Percentiles rank a stretch among this genome's conserved stretches.
These are phyloP conservation scores for Hecatera dysodea DNA, from an alignment of 2,888 invertebrate species.

Conservation along the genomic window DNA sequence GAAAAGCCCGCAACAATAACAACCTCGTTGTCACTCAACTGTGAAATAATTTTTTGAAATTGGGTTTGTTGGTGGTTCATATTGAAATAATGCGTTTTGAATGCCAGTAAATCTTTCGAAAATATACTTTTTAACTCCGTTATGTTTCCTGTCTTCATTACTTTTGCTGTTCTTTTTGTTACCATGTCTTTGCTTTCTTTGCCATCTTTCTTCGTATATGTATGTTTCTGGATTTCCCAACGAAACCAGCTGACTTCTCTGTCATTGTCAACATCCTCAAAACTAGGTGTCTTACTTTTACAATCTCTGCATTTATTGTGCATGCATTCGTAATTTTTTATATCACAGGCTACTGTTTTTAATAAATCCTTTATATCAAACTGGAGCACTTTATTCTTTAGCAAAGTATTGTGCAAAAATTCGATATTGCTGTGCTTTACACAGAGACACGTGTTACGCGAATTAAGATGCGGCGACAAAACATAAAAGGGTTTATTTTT, in stretches of 20 bases:
- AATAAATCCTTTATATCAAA: too few species aligned
- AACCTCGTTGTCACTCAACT: conserved; percentile 3
- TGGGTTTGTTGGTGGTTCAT: conserved; percentile 3
- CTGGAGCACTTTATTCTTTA: not conserved
- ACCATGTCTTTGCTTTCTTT: conserved; percentile 1
- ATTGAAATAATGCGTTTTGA: conserved; percentile 3
- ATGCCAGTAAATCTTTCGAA: conserved; percentile 1
- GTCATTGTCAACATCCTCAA: not conserved
- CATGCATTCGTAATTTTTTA: conserved; percentile 3
- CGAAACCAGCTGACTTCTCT: conserved; percentile 1
- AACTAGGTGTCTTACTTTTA: not conserved
- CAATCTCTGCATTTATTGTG: conserved; percentile 1
- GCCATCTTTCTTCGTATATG: conserved; percentile 3
- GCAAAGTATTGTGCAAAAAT: conserved; percentile 3
- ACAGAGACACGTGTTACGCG: conserved; percentile 3
- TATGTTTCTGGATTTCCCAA: conserved; percentile 1
- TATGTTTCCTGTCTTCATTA: conserved; percentile 3
- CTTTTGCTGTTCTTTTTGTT: conserved; percentile 2
- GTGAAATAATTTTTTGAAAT: conserved; percentile 1
- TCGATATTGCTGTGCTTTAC: conserved; percentile 3
- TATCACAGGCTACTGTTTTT: conserved; percentile 1
- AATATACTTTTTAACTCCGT: conserved; percentile 1
- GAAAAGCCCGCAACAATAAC: conserved; percentile 3
- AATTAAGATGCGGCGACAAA: conserved; percentile 3
- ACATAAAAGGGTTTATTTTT: not conserved